A percentile compares a stretch with the other conserved stretches of the same genome.
These are phyloP conservation scores for Macquaria ambigua DNA, from an alignment of 2,113 vertebrate genomes.

Conservation along the genomic window DNA sequence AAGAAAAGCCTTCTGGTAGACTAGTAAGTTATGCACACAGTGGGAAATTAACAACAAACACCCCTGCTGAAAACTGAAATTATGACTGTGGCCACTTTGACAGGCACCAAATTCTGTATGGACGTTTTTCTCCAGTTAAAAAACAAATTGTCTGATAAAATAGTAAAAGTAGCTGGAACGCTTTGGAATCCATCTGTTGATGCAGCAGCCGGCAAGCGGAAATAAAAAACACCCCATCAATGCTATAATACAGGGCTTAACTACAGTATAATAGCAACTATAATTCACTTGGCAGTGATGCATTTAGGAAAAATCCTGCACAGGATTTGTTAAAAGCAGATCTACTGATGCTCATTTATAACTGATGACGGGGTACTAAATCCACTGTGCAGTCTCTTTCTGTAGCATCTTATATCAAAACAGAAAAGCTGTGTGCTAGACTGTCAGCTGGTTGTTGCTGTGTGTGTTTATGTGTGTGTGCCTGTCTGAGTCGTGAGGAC, in stretches of 20 bases:
- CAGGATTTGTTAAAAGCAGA: constrained; percentile 36
- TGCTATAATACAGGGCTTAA: constrained; percentile 50
- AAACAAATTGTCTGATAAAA: constrained; percentile 17
- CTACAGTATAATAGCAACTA: constrained; percentile 57
- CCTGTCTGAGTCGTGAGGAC: constrained; percentile 23
- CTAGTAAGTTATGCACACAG: constrained; percentile 22
- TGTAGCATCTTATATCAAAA: constrained; percentile 30
- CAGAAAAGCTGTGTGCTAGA: constrained; percentile 10
- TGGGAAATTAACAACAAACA: constrained; percentile 35
- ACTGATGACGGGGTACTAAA: constrained; percentile 6
- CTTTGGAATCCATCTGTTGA: constrained; percentile 44
- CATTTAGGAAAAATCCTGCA: constrained; percentile 29
- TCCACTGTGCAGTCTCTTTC: constrained; percentile 15
- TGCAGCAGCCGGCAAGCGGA: constrained; percentile 36
- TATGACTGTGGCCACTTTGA: constrained; percentile 2
- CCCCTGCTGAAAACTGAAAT: constrained; percentile 17
- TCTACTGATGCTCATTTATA: constrained; percentile 37
- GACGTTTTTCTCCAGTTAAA: constrained; percentile 20
- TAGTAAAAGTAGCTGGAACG: constrained; percentile 22
- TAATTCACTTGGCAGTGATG: constrained; percentile 45
- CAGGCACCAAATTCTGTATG: background rate
- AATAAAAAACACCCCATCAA: constrained; percentile 45
- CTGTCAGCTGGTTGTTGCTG: constrained; percentile 34
- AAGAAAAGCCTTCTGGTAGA: constrained; percentile 42
- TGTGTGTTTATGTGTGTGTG: constrained; percentile 11